phyloP scores from a whole-genome alignment of 2,113 vertebrate species.

The Phalacrocorax pelagicus region DNA sequence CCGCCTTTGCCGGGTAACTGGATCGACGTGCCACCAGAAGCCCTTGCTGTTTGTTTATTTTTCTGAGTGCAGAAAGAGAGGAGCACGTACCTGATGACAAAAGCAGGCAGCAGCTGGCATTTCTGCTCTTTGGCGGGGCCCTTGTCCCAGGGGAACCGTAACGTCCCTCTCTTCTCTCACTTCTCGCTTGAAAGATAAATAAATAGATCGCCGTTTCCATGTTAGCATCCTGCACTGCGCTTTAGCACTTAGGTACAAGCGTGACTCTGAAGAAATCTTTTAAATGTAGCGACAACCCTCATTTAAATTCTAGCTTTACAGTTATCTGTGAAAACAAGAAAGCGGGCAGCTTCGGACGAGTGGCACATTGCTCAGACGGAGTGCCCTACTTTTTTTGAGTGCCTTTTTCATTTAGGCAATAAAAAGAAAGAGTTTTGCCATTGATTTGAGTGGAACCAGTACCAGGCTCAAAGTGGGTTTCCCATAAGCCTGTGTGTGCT shows the following conservation, averaged over 20 bases:
- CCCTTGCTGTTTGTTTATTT: background rate
- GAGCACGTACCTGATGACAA: background rate
- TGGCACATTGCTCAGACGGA: rapidly evolving
- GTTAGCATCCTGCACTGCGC: background rate
- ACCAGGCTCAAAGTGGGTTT: rapidly evolving
- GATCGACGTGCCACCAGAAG: background rate
- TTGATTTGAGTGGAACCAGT: background rate
- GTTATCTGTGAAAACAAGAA: background rate
- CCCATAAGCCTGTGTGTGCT: background rate
- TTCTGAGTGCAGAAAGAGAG: background rate
- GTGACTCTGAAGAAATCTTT: background rate
- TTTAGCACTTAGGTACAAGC: background rate
- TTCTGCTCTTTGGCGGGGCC: background rate
- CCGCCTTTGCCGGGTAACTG: background rate
- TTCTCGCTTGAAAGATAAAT: background rate
- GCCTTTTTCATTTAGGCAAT: background rate
- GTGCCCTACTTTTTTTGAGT: background rate
- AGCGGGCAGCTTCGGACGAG: rapidly evolving
- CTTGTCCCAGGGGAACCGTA: background rate
- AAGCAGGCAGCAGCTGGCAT: background rate
- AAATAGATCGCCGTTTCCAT: background rate
- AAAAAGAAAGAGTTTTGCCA: background rate
- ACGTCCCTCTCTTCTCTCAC: background rate
- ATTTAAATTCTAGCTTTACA: background rate
- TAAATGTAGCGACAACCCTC: background rate